Conservation (phyloP, 2,113 vertebrate species). For the Phalacrocorax pelagicus region DNA sequence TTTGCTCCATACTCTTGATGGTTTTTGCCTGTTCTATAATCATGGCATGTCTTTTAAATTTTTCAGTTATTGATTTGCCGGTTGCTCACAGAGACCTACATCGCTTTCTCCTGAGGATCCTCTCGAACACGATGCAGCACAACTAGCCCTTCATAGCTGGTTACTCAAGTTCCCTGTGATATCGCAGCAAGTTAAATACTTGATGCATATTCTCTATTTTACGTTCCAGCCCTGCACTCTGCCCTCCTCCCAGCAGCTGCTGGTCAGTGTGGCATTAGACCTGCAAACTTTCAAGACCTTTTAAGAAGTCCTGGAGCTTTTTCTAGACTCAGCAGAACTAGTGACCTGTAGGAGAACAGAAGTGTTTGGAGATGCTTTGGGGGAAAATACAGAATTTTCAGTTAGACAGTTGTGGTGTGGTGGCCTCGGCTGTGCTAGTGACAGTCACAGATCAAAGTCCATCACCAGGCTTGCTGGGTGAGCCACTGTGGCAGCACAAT, state of each 20-base stretch:
- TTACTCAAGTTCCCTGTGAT: neutral
- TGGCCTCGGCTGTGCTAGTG: neutral
- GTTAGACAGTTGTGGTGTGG: neutral
- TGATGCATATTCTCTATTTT: neutral
- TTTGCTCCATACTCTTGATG: neutral
- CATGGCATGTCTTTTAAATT: neutral
- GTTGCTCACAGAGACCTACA: neutral
- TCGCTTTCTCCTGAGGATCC: neutral
- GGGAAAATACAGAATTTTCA: neutral
- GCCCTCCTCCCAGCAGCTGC: neutral
- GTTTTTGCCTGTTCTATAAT: neutral
- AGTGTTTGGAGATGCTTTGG: neutral
- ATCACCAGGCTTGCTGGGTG: neutral
- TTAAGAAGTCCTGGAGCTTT: neutral
- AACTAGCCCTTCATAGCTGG: neutral
- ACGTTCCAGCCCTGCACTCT: neutral
- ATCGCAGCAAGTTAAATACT: neutral
- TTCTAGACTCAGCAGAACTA: neutral
- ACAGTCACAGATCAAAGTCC: neutral
- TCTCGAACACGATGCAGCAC: neutral
- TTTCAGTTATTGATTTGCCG: neutral
- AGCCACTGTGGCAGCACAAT: rapidly evolving
- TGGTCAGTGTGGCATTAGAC: neutral
- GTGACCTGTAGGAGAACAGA: neutral
- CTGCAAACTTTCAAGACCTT: neutral